Percentiles rank a stretch among this genome's conserved stretches.
phyloP scores from a whole-genome alignment of 2,888 invertebrate species.

The Tolmerus cingulatus region DNA sequence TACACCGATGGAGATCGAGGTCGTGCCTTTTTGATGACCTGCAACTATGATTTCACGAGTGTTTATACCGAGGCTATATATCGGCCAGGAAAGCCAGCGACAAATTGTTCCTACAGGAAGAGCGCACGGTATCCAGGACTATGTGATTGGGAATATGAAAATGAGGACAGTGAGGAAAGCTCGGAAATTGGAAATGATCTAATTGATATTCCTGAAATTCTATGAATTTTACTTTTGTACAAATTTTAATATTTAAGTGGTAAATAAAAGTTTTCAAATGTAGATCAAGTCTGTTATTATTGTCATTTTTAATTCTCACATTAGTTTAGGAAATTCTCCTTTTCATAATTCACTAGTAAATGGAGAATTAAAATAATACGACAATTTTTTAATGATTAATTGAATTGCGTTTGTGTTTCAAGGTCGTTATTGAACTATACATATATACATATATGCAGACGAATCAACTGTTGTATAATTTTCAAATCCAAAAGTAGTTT shows the following conservation, averaged over 20 bases:
- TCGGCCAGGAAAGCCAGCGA: conserved; percentile 55
- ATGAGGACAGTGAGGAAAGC: conserved; percentile 55
- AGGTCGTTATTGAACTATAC: no score
- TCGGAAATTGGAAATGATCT: conserved; percentile 51
- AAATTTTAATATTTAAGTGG: not conserved
- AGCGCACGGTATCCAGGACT: conserved; percentile 56
- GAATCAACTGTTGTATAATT: no score
- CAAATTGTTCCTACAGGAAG: conserved; percentile 54
- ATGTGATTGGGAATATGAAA: conserved; percentile 57
- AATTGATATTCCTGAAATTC: conserved; percentile 51
- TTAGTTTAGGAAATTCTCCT: no score
- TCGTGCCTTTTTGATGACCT: conserved; percentile 57
- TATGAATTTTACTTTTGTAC: not conserved
- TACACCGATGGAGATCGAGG: conserved; percentile 50
- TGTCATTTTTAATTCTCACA: no score
- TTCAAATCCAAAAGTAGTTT: no score
- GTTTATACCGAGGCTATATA: conserved; percentile 57
- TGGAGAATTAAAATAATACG: no score
- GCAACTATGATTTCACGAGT: conserved; percentile 61
- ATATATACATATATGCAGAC: no score
- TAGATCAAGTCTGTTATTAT: not conserved
- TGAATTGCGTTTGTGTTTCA: no score
- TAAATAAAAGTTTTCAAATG: not conserved
- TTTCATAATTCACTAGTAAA: no score
- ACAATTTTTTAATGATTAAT: no score